A percentile compares a stretch with the other conserved stretches of the same genome.
Evolutionary conservation across 2,113 vertebrate species (phyloP).

Genomic region (Neopipo cinnamomea): DNA sequence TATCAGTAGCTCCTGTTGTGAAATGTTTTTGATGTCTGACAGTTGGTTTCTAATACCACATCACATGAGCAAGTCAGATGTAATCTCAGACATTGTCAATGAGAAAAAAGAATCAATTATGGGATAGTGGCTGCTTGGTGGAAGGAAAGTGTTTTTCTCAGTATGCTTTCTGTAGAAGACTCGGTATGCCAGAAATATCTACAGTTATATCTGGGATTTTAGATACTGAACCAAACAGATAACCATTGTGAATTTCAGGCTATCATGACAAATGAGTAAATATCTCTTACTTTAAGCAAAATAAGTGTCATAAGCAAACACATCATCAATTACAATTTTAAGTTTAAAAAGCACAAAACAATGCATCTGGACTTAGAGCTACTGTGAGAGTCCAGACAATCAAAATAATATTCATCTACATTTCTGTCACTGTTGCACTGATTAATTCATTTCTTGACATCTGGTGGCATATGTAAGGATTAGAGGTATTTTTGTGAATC

Average conservation of each 20-base stretch:
- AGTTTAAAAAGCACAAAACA: neutral
- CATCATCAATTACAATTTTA: neutral
- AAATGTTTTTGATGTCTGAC: slow-evolving; percentile 70
- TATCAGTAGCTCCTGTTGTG: slow-evolving; percentile 69
- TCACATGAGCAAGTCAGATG: slow-evolving; percentile 68
- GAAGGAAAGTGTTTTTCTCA: slow-evolving; percentile 15
- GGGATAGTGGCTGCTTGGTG: slow-evolving; percentile 18
- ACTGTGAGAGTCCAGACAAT: neutral
- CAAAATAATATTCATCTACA: neutral
- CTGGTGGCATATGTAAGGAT: neutral
- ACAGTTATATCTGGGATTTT: neutral
- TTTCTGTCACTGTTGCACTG: neutral
- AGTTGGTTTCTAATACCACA: slow-evolving; percentile 60
- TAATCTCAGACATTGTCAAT: slow-evolving; percentile 50
- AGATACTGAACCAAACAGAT: neutral
- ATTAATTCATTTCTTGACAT: neutral
- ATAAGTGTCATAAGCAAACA: neutral
- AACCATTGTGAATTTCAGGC: slow-evolving; percentile 43
- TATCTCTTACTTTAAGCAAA: neutral
- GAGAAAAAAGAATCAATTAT: slow-evolving; percentile 52
- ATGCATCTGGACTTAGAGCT: neutral
- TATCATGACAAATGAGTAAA: slow-evolving; percentile 14
- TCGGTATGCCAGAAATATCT: neutral
- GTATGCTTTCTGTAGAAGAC: neutral
- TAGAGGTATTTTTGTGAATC: neutral